Conservation (phyloP, 2,797 vertebrate genomes). For the Myripristis jacobus region DNA sequence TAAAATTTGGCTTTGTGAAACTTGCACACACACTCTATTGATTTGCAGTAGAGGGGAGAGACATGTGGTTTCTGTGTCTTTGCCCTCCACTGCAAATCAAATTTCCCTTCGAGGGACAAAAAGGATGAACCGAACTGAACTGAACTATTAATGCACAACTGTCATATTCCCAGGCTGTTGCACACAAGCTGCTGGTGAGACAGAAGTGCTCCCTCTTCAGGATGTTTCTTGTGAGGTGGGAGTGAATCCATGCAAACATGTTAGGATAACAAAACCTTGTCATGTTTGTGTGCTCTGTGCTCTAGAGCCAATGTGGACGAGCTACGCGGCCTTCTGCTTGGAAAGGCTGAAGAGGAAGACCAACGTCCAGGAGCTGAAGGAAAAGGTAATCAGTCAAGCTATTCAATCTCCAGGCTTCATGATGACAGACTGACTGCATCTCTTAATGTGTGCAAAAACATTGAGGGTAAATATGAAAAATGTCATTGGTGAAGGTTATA, state of each 20-base stretch:
- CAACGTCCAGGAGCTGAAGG: constrained; percentile 87
- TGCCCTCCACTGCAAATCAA: too few species aligned
- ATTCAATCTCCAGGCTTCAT: neutral
- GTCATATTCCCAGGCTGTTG: neutral
- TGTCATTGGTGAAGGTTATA: neutral
- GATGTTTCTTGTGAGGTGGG: neutral
- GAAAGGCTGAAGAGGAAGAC: constrained; percentile 92
- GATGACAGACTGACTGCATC: neutral
- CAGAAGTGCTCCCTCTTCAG: neutral
- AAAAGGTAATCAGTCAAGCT: constrained; percentile 81
- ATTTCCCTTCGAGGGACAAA: too few species aligned
- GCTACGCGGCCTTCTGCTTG: constrained; percentile 88
- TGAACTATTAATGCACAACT: neutral
- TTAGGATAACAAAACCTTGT: constrained; percentile 18
- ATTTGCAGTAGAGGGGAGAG: too few species aligned
- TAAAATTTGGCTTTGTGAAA: neutral
- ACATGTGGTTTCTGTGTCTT: too few species aligned
- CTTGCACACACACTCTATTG: too few species aligned
- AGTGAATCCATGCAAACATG: neutral
- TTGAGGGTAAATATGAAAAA: neutral
- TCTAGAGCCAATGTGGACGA: constrained; percentile 92
- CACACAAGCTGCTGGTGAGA: neutral
- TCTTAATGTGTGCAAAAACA: too few species aligned
- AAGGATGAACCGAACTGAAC: too few species aligned
- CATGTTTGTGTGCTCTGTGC: constrained; percentile 33